A percentile compares a stretch with the other conserved stretches of the same genome.
Conservation (phyloP, 1,140 invertebrate genomes). For the Polyergus mexicanus region DNA sequence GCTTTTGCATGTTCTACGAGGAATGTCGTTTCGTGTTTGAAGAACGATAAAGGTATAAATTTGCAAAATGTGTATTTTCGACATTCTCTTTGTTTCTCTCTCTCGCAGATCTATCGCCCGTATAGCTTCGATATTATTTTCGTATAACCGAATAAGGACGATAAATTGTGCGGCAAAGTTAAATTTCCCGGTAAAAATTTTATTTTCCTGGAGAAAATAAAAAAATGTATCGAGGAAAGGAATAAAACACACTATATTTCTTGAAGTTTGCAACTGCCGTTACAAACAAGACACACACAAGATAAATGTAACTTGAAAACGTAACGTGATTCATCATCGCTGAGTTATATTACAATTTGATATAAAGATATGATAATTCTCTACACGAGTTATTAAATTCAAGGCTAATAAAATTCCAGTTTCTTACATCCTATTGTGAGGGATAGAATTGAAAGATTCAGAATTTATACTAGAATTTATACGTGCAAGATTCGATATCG, state of each 20-base stretch:
- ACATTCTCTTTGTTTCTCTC: neutral
- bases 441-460: neutral
- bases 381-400: neutral
- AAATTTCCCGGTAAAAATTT: neutral
- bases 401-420: neutral
- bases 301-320: neutral
- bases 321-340: neutral
- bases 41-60: slow-evolving; percentile 44
- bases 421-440: neutral
- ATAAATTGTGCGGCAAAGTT: slow-evolving; percentile 5
- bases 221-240: neutral
- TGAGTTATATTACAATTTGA: neutral
- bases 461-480: neutral
- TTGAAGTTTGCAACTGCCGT: too few species aligned
- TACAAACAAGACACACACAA: neutral
- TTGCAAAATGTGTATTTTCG: neutral
- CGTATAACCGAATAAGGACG: slow-evolving; percentile 16
- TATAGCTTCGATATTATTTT: slow-evolving; percentile 21
- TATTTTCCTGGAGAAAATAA: neutral
- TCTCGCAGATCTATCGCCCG: slow-evolving; percentile 25
- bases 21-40: slow-evolving; percentile 41
- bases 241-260: neutral
- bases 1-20: slow-evolving; percentile 20
- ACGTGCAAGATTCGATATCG: neutral
- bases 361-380: neutral